Evolutionary conservation across 2,113 vertebrate genomes (phyloP).

Genomic region (Columbina picui): DNA sequence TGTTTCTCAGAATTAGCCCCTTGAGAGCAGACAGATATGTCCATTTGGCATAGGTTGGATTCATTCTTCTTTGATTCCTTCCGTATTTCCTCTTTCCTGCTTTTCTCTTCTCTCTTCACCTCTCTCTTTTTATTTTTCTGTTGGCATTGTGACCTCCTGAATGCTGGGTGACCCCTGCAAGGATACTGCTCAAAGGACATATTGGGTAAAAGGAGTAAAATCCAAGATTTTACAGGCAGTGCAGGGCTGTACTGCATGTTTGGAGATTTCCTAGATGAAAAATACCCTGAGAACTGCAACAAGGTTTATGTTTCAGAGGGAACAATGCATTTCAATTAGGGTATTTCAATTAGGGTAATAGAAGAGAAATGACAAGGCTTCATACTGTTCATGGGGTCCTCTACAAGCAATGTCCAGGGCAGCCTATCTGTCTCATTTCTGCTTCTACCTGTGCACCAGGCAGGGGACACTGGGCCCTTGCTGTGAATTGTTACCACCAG

Average conservation of each 20-base stretch:
- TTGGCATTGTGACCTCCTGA: neutral
- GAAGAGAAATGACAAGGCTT: neutral
- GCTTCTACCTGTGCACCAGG: neutral
- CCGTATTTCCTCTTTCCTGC: neutral
- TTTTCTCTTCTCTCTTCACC: neutral
- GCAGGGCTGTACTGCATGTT: neutral
- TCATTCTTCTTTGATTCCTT: neutral
- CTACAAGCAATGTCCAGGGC: neutral
- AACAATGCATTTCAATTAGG: neutral
- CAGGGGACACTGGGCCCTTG: rapidly evolving
- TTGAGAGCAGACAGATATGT: neutral
- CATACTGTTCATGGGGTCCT: rapidly evolving
- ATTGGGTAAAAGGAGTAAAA: neutral
- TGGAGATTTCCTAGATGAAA: neutral
- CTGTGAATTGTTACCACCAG: neutral
- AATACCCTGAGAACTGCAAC: neutral
- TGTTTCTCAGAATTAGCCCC: neutral
- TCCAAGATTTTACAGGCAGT: neutral
- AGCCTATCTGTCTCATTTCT: neutral
- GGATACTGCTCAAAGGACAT: neutral
- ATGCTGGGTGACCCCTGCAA: neutral
- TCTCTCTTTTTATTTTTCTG: neutral
- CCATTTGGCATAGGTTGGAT: neutral
- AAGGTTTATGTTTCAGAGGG: neutral
- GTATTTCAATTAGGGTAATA: neutral